Evolutionary conservation across 2,113 vertebrate species (phyloP).

Genomic region (Macrotus californicus): DNA sequence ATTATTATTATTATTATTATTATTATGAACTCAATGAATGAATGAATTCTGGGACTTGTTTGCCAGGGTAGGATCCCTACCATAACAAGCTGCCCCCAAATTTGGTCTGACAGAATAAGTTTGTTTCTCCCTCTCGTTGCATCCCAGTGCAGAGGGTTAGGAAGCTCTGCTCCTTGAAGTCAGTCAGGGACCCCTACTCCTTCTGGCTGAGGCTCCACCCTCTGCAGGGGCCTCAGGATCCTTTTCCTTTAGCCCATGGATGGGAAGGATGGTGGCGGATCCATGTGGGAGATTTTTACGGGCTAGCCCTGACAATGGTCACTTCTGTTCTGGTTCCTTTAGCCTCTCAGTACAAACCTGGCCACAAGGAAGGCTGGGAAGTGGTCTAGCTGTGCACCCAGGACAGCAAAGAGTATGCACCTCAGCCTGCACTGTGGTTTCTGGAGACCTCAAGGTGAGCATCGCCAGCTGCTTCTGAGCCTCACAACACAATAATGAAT

Average conservation of each 20-base stretch:
- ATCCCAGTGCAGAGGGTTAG: neutral
- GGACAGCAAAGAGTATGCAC: neutral
- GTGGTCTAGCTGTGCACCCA: neutral
- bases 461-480: neutral
- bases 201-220: neutral
- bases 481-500: accelerated
- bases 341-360: neutral
- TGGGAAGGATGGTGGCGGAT: neutral
- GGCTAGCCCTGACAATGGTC: neutral
- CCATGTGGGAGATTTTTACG: neutral
- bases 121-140: neutral
- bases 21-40: neutral
- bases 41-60: neutral
- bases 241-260: neutral
- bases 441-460: neutral
- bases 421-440: neutral
- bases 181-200: neutral
- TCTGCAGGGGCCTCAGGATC: neutral
- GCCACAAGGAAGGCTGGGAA: neutral
- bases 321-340: neutral
- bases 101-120: neutral
- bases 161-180: neutral
- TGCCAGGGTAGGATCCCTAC: neutral
- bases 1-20: neutral
- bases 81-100: neutral